Percentiles rank a stretch among this genome's conserved stretches.
Evolutionary conservation across 1,140 invertebrate species (phyloP).

Genomic region (Leguminivora glycinivorella): DNA sequence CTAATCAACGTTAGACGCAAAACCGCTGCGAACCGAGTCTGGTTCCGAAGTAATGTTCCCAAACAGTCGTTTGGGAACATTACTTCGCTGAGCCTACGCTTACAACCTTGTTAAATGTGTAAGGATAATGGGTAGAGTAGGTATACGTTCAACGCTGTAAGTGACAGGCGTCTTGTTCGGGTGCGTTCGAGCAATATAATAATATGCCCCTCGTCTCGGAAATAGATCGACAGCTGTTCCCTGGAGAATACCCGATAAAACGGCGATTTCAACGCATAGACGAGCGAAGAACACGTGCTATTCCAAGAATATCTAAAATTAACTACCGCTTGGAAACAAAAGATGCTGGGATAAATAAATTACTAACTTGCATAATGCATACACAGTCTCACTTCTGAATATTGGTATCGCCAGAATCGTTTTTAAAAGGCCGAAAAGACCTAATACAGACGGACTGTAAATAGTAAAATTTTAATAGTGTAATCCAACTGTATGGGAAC

Average conservation of each 20-base stretch:
- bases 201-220: constrained; percentile 57
- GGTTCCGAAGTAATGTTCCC: too few species aligned
- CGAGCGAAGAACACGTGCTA: constrained; percentile 44
- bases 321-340: not conserved
- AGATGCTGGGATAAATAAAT: not conserved
- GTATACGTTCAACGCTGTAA: constrained; percentile 4
- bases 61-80: not conserved
- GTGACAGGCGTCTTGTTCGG: constrained; percentile 27
- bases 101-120: constrained; percentile 7
- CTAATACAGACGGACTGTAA: too few species aligned
- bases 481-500: too few species aligned
- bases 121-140: constrained; percentile 1
- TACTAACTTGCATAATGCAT: not conserved
- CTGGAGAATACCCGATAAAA: constrained; percentile 60
- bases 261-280: constrained; percentile 50
- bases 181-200: constrained; percentile 31
- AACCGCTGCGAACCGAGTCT: not conserved
- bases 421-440: too few species aligned
- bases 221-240: constrained; percentile 74
- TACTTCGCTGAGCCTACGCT: constrained; percentile 9
- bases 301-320: constrained; percentile 32
- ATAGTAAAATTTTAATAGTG: too few species aligned
- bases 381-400: not conserved
- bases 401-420: too few species aligned
- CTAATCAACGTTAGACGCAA: not conserved